Conservation (phyloP, 1,140 invertebrate species). For the Phymastichus coffea region DNA sequence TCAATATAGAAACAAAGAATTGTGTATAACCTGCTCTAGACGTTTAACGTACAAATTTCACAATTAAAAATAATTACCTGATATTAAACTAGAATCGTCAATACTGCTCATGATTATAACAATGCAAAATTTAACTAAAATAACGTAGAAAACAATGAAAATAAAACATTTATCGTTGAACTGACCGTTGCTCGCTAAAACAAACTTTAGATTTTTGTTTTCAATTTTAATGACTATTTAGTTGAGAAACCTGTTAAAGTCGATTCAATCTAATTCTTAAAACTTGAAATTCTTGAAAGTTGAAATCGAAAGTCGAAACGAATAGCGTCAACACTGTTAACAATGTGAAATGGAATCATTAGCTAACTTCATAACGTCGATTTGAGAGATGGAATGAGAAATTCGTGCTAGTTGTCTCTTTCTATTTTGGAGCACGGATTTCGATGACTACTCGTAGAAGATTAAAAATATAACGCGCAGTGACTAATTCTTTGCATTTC, state of each 20-base stretch:
- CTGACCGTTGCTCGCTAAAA: background rate
- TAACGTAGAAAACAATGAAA: background rate
- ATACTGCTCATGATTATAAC: conserved; percentile 32
- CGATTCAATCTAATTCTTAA: no score
- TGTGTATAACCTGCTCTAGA: no score
- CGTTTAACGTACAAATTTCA: no score
- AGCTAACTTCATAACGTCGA: background rate
- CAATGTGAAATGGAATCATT: background rate
- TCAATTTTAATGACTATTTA: no score
- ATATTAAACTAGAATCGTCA: conserved; percentile 35
- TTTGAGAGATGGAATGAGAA: conserved; percentile 1
- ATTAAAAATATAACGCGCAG: conserved; percentile 16
- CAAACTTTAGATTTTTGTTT: no score
- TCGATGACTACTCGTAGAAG: conserved; percentile 11
- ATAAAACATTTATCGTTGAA: background rate
- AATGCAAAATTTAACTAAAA: background rate
- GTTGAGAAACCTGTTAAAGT: no score
- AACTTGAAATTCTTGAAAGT: no score
- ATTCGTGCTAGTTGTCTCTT: conserved; percentile 13
- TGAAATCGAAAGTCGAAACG: no score
- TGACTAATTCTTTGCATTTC: conserved; percentile 14
- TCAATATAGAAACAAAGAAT: no score
- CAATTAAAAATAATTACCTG: conserved; percentile 33
- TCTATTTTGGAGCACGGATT: conserved; percentile 23
- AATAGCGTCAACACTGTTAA: background rate